phyloP scores from a whole-genome alignment of 2,113 vertebrate genomes.

The Cervus canadensis region DNA sequence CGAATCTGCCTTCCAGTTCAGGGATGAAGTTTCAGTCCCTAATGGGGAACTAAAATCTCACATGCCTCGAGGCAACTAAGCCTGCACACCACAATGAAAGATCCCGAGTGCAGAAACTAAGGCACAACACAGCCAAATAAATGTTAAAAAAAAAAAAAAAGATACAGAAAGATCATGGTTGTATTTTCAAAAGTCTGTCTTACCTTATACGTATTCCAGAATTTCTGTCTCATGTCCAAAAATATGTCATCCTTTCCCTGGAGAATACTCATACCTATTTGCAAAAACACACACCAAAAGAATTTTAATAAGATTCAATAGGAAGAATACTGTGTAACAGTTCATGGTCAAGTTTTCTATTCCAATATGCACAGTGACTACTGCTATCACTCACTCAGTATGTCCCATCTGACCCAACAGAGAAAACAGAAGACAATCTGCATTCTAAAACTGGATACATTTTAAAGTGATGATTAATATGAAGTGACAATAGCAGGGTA shows the following conservation, averaged over 20 bases:
- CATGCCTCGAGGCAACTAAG: background rate
- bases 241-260: conserved; percentile 90
- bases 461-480: background rate
- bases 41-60: background rate
- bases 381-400: background rate
- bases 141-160: background rate
- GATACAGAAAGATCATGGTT: background rate
- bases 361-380: background rate
- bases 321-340: background rate
- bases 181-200: conserved; percentile 56
- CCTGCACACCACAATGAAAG: background rate
- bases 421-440: conserved; percentile 12
- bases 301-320: background rate
- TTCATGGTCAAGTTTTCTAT: conserved; percentile 3
- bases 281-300: conserved; percentile 60
- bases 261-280: conserved; percentile 88
- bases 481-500: background rate
- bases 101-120: background rate
- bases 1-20: background rate
- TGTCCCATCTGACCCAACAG: background rate
- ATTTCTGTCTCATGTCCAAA: conserved; percentile 90
- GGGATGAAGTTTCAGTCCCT: background rate
- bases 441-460: background rate
- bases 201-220: conserved; percentile 93
- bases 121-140: background rate